A percentile compares a stretch with the other conserved stretches of the same genome.
These are phyloP conservation scores for Mythimna ferrago DNA, from an alignment of 2,888 invertebrate species.

Conservation along the genomic window DNA sequence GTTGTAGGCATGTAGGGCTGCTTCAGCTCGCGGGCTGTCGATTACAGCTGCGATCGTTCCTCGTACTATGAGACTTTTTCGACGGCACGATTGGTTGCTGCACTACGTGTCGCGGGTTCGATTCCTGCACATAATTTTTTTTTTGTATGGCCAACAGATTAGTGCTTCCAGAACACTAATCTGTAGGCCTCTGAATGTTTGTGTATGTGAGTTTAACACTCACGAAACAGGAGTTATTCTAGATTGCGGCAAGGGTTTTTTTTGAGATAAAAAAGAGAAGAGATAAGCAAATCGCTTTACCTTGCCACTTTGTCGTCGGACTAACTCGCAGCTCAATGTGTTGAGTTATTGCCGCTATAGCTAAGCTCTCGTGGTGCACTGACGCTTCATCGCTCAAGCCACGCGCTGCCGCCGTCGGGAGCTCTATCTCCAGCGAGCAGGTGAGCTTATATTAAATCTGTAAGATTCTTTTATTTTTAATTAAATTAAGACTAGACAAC, in stretches of 20 bases:
- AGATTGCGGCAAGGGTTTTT: too few relatives aligned
- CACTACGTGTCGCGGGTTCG: background rate
- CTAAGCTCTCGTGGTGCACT: background rate
- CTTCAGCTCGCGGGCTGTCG: background rate
- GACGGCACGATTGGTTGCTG: background rate
- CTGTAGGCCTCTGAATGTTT: too few relatives aligned
- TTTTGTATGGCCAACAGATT: too few relatives aligned
- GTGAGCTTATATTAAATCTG: background rate
- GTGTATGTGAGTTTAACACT: too few relatives aligned
- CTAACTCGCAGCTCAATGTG: slow-evolving; percentile 8
- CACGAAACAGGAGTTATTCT: too few relatives aligned
- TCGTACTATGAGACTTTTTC: too few relatives aligned
- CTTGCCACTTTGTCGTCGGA: background rate
- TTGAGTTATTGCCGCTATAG: background rate
- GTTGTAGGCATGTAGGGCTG: background rate
- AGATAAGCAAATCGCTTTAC: slow-evolving; percentile 1
- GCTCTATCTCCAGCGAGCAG: background rate
- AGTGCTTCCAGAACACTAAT: too few relatives aligned
- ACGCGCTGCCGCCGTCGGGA: too few relatives aligned
- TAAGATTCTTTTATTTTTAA: too few relatives aligned
- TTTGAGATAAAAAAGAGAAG: too few relatives aligned
- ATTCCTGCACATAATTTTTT: too few relatives aligned
- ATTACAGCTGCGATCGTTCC: background rate
- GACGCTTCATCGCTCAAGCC: background rate
- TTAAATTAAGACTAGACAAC: background rate